These are phyloP conservation scores for Pleuronectes platessa DNA, from an alignment of 2,113 vertebrate genomes.

Conservation along the genomic window DNA sequence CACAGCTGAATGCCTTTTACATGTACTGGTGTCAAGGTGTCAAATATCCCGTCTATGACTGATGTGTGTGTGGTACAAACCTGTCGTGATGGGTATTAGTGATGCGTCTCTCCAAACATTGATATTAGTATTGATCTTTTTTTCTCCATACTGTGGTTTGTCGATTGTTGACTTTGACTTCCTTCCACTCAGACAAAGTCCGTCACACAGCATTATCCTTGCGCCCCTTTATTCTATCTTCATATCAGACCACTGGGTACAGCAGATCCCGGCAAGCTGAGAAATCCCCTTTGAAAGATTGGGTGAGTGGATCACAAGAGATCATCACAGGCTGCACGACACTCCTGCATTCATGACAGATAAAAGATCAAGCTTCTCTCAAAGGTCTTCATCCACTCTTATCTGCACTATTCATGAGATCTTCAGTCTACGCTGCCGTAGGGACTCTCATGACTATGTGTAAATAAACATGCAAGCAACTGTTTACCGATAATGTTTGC, in stretches of 20 bases:
- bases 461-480: slow-evolving; percentile 55
- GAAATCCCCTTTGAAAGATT: slow-evolving; percentile 38
- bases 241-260: neutral
- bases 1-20: neutral
- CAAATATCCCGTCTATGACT: neutral
- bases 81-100: neutral
- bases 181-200: neutral
- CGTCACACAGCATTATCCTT: neutral
- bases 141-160: neutral
- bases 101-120: neutral
- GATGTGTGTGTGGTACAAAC: neutral
- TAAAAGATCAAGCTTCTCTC: slow-evolving; percentile 51
- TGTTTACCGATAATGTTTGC: slow-evolving; percentile 31
- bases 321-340: slow-evolving; percentile 44
- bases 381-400: slow-evolving; percentile 29
- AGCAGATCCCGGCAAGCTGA: slow-evolving; percentile 6
- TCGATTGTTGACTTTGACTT: neutral
- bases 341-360: slow-evolving; percentile 39
- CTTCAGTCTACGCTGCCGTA: slow-evolving; percentile 16
- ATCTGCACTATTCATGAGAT: slow-evolving; percentile 49
- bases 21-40: neutral
- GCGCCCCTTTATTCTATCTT: slow-evolving; percentile 8
- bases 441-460: slow-evolving; percentile 30
- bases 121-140: neutral
- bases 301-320: slow-evolving; percentile 46